These are phyloP conservation scores for Antheraea mylitta DNA, from an alignment of 1,140 invertebrate genomes.

Conservation along the genomic window DNA sequence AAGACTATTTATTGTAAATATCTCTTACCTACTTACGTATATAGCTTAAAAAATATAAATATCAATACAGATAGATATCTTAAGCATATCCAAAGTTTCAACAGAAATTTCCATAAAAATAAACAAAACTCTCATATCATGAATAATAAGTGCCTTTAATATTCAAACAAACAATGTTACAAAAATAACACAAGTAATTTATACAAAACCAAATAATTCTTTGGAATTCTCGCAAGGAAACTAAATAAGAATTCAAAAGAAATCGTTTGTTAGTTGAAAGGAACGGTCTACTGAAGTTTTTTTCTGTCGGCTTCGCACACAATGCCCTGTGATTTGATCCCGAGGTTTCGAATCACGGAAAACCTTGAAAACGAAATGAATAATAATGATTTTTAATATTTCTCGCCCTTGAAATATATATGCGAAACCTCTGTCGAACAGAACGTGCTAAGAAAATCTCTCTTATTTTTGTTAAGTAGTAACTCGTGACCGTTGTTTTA, in stretches of 20 bases:
- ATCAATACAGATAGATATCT: no score
- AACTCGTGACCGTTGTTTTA: neutral
- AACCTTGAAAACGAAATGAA: constrained; percentile 15
- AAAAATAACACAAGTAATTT: neutral
- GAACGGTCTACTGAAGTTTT: constrained; percentile 9
- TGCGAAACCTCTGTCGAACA: neutral
- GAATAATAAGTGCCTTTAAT: neutral
- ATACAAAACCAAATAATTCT: constrained; percentile 3
- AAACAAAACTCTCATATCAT: neutral
- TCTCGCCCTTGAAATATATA: constrained; percentile 14
- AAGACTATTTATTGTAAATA: no score
- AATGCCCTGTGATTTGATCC: constrained; percentile 17
- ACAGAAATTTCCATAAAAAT: neutral
- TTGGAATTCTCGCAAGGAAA: neutral
- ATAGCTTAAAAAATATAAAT: no score
- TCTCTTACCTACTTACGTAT: no score
- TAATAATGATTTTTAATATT: constrained; percentile 18
- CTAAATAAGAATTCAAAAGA: constrained; percentile 11
- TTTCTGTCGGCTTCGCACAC: constrained; percentile 13
- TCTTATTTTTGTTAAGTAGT: neutral
- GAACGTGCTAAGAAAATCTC: neutral
- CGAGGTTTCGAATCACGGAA: constrained; percentile 3
- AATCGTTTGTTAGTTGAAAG: constrained; percentile 17
- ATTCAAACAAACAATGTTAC: neutral
- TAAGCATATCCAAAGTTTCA: no score